These are phyloP conservation scores for Rhynchotus rufescens DNA, from an alignment of 2,797 vertebrate genomes.

Conservation along the genomic window DNA sequence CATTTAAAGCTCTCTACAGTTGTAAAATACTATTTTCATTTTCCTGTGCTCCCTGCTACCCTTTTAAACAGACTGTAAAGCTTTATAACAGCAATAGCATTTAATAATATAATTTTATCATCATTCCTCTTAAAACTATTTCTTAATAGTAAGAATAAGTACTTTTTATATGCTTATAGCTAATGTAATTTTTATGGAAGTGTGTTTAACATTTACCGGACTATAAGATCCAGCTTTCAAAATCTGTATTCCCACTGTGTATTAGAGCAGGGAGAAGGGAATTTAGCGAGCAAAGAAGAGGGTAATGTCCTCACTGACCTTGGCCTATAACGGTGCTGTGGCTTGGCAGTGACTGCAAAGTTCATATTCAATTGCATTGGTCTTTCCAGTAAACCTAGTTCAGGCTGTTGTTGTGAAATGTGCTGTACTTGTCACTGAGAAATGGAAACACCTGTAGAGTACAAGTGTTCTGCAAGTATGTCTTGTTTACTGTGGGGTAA, in stretches of 20 bases:
- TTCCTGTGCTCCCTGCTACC: fast-evolving
- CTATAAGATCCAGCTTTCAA: not conserved
- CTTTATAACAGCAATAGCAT: not conserved
- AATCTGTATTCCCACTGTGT: not conserved
- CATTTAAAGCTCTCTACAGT: not conserved
- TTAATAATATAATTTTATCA: not conserved
- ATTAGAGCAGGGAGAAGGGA: not conserved
- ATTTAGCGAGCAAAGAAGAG: not conserved
- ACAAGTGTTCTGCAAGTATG: not conserved
- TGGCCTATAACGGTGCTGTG: not conserved
- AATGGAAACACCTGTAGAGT: not conserved
- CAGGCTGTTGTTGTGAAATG: not conserved
- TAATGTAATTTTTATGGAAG: not conserved
- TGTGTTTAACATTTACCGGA: not conserved
- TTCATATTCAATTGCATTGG: not conserved
- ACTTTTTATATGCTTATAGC: not conserved
- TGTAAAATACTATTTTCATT: not conserved
- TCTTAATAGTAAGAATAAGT: not conserved
- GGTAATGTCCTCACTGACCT: fast-evolving
- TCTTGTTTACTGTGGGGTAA: not conserved
- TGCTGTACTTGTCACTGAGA: not conserved
- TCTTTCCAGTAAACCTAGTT: not conserved
- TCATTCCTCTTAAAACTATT: not conserved
- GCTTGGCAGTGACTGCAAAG: not conserved
- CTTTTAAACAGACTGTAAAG: not conserved